Percentiles rank a stretch among this genome's conserved stretches.
phyloP scores from a whole-genome alignment of 2,113 vertebrate genomes.

The Datnioides undecimradiatus region DNA sequence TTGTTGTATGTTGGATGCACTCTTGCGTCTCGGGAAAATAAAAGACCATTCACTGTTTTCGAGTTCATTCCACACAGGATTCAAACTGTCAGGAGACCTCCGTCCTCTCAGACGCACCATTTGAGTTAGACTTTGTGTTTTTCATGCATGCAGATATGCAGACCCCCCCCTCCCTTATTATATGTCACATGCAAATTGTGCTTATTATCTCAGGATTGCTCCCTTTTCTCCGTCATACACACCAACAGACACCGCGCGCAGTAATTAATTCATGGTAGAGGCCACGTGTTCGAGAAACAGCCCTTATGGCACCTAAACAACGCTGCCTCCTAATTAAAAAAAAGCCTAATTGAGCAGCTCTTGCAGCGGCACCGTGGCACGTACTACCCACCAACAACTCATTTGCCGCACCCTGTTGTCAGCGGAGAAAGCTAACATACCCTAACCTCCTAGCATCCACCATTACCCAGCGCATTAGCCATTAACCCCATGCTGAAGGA shows the following conservation, averaged over 20 bases:
- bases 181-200: not conserved
- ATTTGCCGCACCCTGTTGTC: not conserved
- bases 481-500: constrained; percentile 41
- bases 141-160: not conserved
- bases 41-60: not conserved
- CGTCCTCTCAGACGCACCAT: not conserved
- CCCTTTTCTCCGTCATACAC: not conserved
- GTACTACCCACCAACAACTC: not conserved
- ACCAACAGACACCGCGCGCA: not conserved
- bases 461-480: constrained; percentile 38
- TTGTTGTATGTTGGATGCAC: not conserved
- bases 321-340: constrained; percentile 29
- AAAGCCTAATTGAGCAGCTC: not conserved
- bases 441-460: not conserved
- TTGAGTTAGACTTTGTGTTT: not conserved
- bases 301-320: not conserved
- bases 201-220: not conserved
- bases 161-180: not conserved
- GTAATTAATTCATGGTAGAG: not conserved
- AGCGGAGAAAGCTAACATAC: not conserved
- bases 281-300: not conserved
- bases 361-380: not conserved
- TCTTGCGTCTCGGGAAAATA: not conserved
- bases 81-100: not conserved
- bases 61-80: not conserved